Conservation (phyloP, 2,888 invertebrate genomes). For the Bhutanitis thaidina region DNA sequence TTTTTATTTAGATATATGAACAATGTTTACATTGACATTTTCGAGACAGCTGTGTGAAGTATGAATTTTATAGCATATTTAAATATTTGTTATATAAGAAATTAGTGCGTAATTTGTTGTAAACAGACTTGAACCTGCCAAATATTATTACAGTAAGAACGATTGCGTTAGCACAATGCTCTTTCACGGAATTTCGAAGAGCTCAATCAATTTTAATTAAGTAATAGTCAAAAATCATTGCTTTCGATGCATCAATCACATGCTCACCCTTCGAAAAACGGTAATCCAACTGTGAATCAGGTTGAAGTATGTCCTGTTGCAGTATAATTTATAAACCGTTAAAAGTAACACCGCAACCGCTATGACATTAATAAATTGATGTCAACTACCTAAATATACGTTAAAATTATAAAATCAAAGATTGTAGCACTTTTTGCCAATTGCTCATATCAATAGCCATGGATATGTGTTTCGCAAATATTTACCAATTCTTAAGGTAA, state of each 20-base stretch:
- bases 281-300: constrained; percentile 1
- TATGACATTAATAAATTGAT: too few relatives aligned
- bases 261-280: neutral
- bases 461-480: too few relatives aligned
- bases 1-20: neutral
- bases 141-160: constrained; percentile 57
- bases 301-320: neutral
- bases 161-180: constrained; percentile 37
- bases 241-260: neutral
- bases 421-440: too few relatives aligned
- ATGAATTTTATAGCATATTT: constrained; percentile 15
- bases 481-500: too few relatives aligned
- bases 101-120: constrained; percentile 26
- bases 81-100: constrained; percentile 14
- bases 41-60: neutral
- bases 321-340: too few relatives aligned
- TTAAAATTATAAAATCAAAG: too few relatives aligned
- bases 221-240: neutral
- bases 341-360: too few relatives aligned
- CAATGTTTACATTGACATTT: too few relatives aligned
- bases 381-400: too few relatives aligned
- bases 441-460: too few relatives aligned
- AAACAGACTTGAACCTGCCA: constrained; percentile 60
- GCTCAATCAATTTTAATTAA: neutral
- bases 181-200: neutral